phyloP scores from a whole-genome alignment of 2,888 invertebrate species.

The Formica aserva region DNA sequence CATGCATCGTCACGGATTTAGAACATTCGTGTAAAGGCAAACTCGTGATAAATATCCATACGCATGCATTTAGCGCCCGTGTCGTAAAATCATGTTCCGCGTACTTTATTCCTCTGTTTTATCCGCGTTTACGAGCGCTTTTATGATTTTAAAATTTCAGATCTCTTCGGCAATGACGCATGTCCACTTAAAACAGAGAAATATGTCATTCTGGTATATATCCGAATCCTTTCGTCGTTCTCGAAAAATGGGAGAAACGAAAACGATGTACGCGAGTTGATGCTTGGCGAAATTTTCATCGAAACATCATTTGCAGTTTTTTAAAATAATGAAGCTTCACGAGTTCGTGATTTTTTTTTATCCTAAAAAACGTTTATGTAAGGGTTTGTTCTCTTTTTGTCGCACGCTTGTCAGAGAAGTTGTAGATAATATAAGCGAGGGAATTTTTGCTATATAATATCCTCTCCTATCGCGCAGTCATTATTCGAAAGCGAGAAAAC shows the following conservation, averaged over 20 bases:
- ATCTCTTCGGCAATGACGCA: conserved; percentile 24
- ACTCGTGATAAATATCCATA: conserved; percentile 29
- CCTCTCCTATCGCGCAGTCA: not conserved
- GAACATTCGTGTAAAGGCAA: not conserved
- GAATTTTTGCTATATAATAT: not conserved
- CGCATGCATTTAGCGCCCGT: conserved; percentile 1
- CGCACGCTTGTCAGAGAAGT: not conserved
- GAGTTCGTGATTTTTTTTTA: not conserved
- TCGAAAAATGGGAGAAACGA: not conserved
- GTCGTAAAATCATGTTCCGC: conserved; percentile 31
- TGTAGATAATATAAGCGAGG: not conserved
- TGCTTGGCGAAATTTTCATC: not conserved
- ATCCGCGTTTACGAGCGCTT: conserved; percentile 60
- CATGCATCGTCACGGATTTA: not conserved
- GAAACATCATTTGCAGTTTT: not conserved
- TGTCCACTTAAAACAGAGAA: conserved; percentile 32
- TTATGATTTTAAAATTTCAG: conserved; percentile 54
- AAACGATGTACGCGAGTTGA: not conserved
- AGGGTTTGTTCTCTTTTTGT: not conserved
- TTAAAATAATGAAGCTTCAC: not conserved
- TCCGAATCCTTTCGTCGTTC: conserved; percentile 16
- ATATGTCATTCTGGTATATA: conserved; percentile 38
- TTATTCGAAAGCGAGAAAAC: conserved; percentile 41
- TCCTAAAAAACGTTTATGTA: not conserved
- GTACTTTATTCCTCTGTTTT: conserved; percentile 37